These are phyloP conservation scores for Eubucco bourcierii DNA, from an alignment of 2,113 vertebrate genomes.

Conservation along the genomic window DNA sequence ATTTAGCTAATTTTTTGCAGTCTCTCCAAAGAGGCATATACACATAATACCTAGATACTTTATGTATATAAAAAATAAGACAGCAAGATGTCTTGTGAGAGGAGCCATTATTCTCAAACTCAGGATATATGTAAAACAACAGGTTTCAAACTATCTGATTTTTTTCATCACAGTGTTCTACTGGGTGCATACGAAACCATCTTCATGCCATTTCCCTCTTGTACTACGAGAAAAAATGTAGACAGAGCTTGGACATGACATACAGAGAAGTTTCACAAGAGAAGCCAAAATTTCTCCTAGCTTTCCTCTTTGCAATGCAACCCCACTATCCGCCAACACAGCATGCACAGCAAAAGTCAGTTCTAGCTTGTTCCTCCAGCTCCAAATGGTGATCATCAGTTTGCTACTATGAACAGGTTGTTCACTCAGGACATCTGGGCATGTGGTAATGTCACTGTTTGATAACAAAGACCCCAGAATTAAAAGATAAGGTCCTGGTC, in stretches of 20 bases:
- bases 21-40: neutral
- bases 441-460: neutral
- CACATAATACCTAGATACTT: neutral
- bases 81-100: neutral
- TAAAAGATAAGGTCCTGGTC: neutral
- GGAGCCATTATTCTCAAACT: neutral
- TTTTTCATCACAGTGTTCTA: neutral
- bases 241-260: neutral
- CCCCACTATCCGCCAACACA: neutral
- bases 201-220: neutral
- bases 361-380: neutral
- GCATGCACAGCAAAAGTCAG: neutral
- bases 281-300: neutral
- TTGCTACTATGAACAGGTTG: neutral
- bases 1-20: neutral
- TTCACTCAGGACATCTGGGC: neutral
- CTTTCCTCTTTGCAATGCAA: neutral
- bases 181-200: neutral
- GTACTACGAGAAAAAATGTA: neutral
- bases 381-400: neutral
- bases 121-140: neutral
- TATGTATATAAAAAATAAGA: neutral
- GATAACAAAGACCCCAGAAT: neutral
- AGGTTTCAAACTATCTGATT: neutral
- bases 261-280: fast-evolving